A percentile compares a stretch with the other conserved stretches of the same genome.
These are phyloP conservation scores for Centruroides vittatus DNA, from an alignment of 1,140 invertebrate species.

Conservation along the genomic window DNA sequence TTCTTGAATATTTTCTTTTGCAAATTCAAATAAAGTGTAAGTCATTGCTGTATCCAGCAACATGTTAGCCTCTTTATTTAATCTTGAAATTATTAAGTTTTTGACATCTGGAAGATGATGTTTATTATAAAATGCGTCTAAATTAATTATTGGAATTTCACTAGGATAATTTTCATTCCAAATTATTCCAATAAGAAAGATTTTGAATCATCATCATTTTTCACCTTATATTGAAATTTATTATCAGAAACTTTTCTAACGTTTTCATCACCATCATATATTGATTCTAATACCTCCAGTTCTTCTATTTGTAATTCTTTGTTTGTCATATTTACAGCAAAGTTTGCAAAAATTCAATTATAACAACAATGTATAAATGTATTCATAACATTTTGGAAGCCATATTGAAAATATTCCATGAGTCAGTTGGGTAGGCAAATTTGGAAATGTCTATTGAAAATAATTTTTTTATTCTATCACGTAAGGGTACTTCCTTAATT, in stretches of 20 bases:
- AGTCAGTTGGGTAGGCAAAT: too few relatives aligned
- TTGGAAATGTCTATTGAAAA: too few relatives aligned
- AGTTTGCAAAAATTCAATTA: too few relatives aligned
- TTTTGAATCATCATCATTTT: constrained; percentile 57
- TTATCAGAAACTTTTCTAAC: constrained; percentile 65
- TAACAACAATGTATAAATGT: too few relatives aligned
- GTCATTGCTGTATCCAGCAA: constrained; percentile 84
- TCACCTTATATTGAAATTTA: constrained; percentile 68
- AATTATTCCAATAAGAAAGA: constrained; percentile 72
- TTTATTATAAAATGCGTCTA: constrained; percentile 89
- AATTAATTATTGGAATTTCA: constrained; percentile 59
- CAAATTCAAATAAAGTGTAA: constrained; percentile 80
- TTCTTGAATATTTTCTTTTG: constrained; percentile 64
- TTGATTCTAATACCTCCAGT: constrained; percentile 74
- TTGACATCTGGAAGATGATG: too few relatives aligned
- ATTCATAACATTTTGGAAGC: too few relatives aligned
- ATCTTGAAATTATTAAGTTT: too few relatives aligned
- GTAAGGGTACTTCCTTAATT: too few relatives aligned
- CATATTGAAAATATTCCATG: too few relatives aligned
- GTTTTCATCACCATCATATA: constrained; percentile 79
- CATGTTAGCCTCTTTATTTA: constrained; percentile 42
- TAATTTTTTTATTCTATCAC: too few relatives aligned
- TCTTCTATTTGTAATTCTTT: constrained; percentile 38
- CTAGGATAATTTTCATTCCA: constrained; percentile 77
- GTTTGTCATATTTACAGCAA: too few relatives aligned